Percentiles rank a stretch among this genome's conserved stretches.
phyloP scores from a whole-genome alignment of 2,888 invertebrate genomes.

The Helleia helle region DNA sequence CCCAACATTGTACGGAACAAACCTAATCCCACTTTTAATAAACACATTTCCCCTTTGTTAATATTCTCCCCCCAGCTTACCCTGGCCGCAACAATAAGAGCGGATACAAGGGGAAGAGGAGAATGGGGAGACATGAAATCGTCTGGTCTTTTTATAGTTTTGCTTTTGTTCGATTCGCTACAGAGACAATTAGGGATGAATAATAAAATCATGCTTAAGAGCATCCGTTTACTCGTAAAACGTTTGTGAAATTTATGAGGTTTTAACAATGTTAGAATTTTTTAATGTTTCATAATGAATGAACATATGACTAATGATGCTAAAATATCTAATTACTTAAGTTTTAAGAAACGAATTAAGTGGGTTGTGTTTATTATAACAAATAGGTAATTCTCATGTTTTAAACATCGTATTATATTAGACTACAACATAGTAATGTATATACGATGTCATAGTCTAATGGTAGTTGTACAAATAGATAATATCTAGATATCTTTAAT shows the following conservation, averaged over 20 bases:
- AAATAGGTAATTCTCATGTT: too few species aligned
- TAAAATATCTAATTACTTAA: too few species aligned
- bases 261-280: background rate
- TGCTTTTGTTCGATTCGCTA: conserved; percentile 14
- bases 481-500: too few species aligned
- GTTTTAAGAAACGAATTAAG: too few species aligned
- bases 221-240: conserved; percentile 6
- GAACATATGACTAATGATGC: too few species aligned
- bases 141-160: conserved; percentile 19
- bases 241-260: conserved; percentile 4
- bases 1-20: conserved; percentile 17
- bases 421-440: too few species aligned
- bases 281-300: too few species aligned
- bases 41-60: conserved; percentile 28
- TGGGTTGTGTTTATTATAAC: too few species aligned
- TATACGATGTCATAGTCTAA: too few species aligned
- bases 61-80: conserved; percentile 17
- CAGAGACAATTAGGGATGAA: conserved; percentile 15
- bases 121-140: conserved; percentile 24
- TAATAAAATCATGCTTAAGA: conserved; percentile 12
- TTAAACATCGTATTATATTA: too few species aligned
- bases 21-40: conserved; percentile 39
- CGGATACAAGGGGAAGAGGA: conserved; percentile 21
- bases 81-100: conserved; percentile 26
- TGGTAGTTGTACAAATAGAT: too few species aligned